Base-by-base conservation (phyloP, 2,113 vertebrate genomes). In the Toxostoma redivivum region DNA sequence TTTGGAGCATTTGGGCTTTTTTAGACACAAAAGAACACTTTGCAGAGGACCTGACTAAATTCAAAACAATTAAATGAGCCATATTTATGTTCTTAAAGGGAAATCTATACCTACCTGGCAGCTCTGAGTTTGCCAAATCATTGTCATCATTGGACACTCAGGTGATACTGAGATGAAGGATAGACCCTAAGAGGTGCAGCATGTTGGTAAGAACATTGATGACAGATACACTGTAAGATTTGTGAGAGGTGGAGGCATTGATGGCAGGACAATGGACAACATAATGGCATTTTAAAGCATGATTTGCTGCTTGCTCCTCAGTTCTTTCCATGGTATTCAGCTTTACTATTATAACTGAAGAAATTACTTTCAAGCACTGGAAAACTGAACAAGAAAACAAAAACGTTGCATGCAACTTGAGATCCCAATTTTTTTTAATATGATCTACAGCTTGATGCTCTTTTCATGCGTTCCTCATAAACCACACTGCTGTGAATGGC, bases 361-460 rank as follows among this genome's bases (percentile, higher is more conserved):
- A 72, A 81, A 33, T 48, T 62, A 12, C 28, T 83, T 82, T 87
- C 27, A 69, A 69, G 38, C 5, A 10, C 44, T n/a, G 15, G 15
- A 37, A 76, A 50, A 80, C 35, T 13, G 53, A 89, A 53, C 25
- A 85, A 51, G 17, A 53, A 64, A 67, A 45, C 31, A 66, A 37
- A 88, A 91, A 42, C 0, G 0, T 48, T 89, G 31, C 45, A 16
- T 27, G n/a, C 37, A 81, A 4, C 61, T 82, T 61, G 23, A 89
- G 21, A 58, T 90, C 7, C 12, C 13, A 1, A 0, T 2, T 42
- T 57, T 76, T 80, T 78, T 94, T 45, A 11, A 35, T 1, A 0
- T 18, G n/a, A 57, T 58, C 23, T 91, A 33, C 33, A 60, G 21
- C 69, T 79, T 48, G 31, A 91, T 76, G 61, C 15, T n/a, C 27